Conservation (phyloP, 2,888 invertebrate species). For the Drosophila paramelanica region DNA sequence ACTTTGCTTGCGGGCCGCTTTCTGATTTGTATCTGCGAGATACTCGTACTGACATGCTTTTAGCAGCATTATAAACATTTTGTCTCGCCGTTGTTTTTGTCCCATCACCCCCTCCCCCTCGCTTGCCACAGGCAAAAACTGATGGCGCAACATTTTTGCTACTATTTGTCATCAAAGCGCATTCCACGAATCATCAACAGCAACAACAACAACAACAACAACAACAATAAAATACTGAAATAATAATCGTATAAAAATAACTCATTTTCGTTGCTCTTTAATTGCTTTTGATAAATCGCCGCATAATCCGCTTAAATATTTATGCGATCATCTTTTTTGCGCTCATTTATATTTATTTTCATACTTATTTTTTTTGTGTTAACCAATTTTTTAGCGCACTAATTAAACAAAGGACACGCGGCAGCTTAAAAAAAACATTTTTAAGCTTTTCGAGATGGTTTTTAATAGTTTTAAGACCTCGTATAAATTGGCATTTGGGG, state of each 20-base stretch:
- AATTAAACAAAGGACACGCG: slow-evolving; percentile 74
- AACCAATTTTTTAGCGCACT: slow-evolving; percentile 72
- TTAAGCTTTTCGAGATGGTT: slow-evolving; percentile 49
- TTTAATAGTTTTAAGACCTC: slow-evolving; percentile 44
- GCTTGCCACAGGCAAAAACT: neutral
- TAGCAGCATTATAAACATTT: slow-evolving; percentile 77
- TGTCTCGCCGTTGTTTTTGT: slow-evolving; percentile 40
- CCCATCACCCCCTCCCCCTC: neutral
- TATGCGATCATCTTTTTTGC: slow-evolving; percentile 51
- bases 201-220: slow-evolving; percentile 9
- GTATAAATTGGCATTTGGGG: slow-evolving; percentile 65
- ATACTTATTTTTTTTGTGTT: slow-evolving; percentile 22
- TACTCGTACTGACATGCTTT: slow-evolving; percentile 72
- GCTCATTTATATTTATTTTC: slow-evolving; percentile 11
- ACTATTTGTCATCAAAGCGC: slow-evolving; percentile 74
- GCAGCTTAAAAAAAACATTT: slow-evolving; percentile 37
- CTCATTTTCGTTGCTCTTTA: slow-evolving; percentile 66
- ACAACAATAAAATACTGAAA: slow-evolving; percentile 20
- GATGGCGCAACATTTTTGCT: slow-evolving; percentile 72
- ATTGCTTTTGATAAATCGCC: slow-evolving; percentile 80
- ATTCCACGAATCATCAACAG: slow-evolving; percentile 62
- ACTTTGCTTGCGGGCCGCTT: slow-evolving; percentile 57
- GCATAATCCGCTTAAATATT: slow-evolving; percentile 77
- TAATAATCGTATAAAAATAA: slow-evolving; percentile 49
- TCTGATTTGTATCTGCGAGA: slow-evolving; percentile 72